Percentiles rank a stretch among this genome's conserved stretches.
Conservation (phyloP, 1,140 invertebrate genomes). For the Campoletis sonorensis region DNA sequence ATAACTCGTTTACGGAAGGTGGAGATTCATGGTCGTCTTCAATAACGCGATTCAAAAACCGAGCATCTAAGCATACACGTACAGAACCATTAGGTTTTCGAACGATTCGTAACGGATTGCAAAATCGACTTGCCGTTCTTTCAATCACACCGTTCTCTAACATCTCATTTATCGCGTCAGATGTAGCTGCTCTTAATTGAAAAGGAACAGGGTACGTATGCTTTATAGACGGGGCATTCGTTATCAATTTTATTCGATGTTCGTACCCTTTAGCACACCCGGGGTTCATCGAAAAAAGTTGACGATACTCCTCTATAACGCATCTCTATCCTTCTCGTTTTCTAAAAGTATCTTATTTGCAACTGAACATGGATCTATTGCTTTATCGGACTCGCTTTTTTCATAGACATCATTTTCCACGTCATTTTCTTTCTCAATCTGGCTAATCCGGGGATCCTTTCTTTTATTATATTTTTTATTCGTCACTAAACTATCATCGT, state of each 20-base stretch:
- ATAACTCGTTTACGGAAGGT: not conserved
- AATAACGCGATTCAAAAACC: conserved; percentile 30
- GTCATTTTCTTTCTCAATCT: too few species aligned
- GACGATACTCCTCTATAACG: conserved; percentile 26
- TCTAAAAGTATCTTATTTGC: too few species aligned
- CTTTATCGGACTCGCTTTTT: too few species aligned
- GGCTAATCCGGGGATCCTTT: too few species aligned
- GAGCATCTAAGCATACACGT: conserved; percentile 31
- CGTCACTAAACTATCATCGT: too few species aligned
- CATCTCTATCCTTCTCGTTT: not conserved
- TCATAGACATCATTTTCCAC: too few species aligned
- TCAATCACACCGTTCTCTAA: conserved; percentile 36
- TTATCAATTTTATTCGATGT: not conserved
- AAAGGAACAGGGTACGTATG: not conserved
- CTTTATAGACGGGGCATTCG: not conserved
- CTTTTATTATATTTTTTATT: too few species aligned
- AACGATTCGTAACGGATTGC: conserved; percentile 44
- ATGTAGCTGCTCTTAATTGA: not conserved
- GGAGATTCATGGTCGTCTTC: conserved; percentile 38
- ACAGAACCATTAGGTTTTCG: conserved; percentile 21
- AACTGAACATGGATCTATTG: too few species aligned
- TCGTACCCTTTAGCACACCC: not conserved
- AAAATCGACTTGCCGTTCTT: conserved; percentile 28
- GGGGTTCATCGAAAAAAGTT: conserved; percentile 4
- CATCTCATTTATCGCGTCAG: conserved; percentile 22